Evolutionary conservation across 2,113 vertebrate species (phyloP).

Genomic region (Barbus barbus): DNA sequence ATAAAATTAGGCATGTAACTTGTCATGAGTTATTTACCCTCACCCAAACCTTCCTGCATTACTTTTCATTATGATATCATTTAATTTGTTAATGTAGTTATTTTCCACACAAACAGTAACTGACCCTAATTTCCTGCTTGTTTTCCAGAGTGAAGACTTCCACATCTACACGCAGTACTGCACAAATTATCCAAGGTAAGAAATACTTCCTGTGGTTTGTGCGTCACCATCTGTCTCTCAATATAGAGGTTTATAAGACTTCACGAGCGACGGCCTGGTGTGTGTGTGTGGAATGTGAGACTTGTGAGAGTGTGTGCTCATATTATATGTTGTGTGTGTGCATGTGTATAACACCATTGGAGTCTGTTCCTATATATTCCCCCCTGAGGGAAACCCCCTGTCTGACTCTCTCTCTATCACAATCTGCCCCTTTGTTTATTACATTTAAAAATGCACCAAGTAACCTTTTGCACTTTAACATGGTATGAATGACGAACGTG

Average conservation of each 20-base stretch:
- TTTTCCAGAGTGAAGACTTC: conserved; percentile 83
- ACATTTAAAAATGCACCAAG: background rate
- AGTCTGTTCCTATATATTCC: conserved; percentile 4
- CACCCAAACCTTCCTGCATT: background rate
- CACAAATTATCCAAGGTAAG: conserved; percentile 84
- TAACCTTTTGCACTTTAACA: background rate
- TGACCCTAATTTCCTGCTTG: background rate
- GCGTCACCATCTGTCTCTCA: background rate
- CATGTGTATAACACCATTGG: conserved; percentile 6
- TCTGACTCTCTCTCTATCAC: background rate
- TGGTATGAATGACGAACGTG: too few relatives aligned
- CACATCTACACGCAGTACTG: conserved; percentile 72
- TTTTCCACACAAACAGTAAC: background rate
- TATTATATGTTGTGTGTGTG: conserved; percentile 18
- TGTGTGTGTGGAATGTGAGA: background rate
- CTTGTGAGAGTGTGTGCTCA: conserved; percentile 4
- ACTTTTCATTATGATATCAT: background rate
- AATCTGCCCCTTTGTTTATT: background rate
- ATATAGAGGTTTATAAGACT: background rate
- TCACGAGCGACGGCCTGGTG: background rate
- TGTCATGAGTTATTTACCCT: background rate
- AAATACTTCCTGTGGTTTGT: conserved; percentile 8
- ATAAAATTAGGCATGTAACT: background rate
- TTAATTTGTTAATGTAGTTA: background rate
- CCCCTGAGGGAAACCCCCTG: background rate